These are phyloP conservation scores for Eristalis arbustorum DNA, from an alignment of 2,888 invertebrate genomes.

Conservation along the genomic window DNA sequence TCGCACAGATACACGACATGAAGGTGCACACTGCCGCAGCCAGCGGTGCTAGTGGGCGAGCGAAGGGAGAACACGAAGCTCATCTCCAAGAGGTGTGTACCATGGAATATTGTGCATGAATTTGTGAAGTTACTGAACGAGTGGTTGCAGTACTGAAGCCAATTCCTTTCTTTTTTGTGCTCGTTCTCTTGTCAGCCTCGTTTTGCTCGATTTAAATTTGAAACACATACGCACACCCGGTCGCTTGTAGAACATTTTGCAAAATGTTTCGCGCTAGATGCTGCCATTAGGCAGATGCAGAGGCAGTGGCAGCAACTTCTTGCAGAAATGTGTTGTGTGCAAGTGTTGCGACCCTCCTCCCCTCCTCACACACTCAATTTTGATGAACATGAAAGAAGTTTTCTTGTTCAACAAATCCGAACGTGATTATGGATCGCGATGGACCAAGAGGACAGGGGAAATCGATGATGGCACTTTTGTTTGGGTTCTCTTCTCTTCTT, in stretches of 20 bases:
- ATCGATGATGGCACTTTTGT: neutral
- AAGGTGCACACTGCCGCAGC: slow-evolving; percentile 40
- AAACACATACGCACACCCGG: neutral
- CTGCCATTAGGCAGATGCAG: slow-evolving; percentile 1
- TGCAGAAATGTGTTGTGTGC: slow-evolving; percentile 40
- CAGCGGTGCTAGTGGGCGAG: neutral
- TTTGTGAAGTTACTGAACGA: slow-evolving; percentile 23
- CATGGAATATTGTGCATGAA: slow-evolving; percentile 41
- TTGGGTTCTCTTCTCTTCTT: neutral
- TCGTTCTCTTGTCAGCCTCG: neutral
- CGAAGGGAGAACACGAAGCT: too few species aligned
- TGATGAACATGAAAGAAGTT: slow-evolving; percentile 42
- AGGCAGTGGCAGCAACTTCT: neutral
- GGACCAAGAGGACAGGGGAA: neutral
- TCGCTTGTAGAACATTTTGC: neutral
- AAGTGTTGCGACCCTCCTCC: slow-evolving; percentile 27
- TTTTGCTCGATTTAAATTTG: slow-evolving; percentile 50
- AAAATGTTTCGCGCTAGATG: neutral
- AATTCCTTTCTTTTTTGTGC: neutral
- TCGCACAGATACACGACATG: slow-evolving; percentile 45
- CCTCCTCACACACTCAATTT: slow-evolving; percentile 26
- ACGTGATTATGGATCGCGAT: neutral
- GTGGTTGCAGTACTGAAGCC: too few species aligned
- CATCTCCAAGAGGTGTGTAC: neutral
- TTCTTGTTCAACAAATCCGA: slow-evolving; percentile 50